These are phyloP conservation scores for Drosophila anceps DNA, from an alignment of 2,888 invertebrate species.

Conservation along the genomic window DNA sequence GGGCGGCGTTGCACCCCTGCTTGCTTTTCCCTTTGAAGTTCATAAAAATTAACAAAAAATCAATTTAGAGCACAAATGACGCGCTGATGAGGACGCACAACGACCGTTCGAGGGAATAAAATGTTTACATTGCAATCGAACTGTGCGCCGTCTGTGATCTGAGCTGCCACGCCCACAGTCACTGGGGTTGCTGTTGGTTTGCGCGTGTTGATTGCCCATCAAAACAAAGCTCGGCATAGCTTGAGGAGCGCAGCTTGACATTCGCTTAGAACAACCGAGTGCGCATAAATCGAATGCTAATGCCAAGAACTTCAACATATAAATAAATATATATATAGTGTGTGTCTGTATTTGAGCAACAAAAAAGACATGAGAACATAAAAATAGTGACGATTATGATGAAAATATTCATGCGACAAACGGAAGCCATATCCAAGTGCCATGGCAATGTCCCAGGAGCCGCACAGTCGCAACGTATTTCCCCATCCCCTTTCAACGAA, in stretches of 20 bases:
- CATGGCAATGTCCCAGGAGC: slow-evolving; percentile 44
- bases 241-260: slow-evolving; percentile 69
- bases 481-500: neutral
- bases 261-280: slow-evolving; percentile 58
- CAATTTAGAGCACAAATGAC: slow-evolving; percentile 77
- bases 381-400: slow-evolving; percentile 79
- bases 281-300: slow-evolving; percentile 48
- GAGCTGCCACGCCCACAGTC: slow-evolving; percentile 62
- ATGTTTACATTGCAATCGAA: slow-evolving; percentile 72
- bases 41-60: slow-evolving; percentile 79
- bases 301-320: slow-evolving; percentile 38
- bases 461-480: slow-evolving; percentile 26
- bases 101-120: slow-evolving; percentile 21
- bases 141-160: slow-evolving; percentile 60
- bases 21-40: slow-evolving; percentile 72
- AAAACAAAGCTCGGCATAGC: slow-evolving; percentile 70
- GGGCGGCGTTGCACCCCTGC: slow-evolving; percentile 47
- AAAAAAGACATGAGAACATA: slow-evolving; percentile 60
- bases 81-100: slow-evolving; percentile 68
- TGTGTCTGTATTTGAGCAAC: slow-evolving; percentile 23
- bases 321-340: slow-evolving; percentile 29
- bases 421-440: slow-evolving; percentile 58
- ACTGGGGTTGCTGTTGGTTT: slow-evolving; percentile 34
- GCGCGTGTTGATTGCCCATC: slow-evolving; percentile 77
- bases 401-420: slow-evolving; percentile 80